phyloP scores from a whole-genome alignment of 2,113 vertebrate genomes.

The Poicephalus meyeri region DNA sequence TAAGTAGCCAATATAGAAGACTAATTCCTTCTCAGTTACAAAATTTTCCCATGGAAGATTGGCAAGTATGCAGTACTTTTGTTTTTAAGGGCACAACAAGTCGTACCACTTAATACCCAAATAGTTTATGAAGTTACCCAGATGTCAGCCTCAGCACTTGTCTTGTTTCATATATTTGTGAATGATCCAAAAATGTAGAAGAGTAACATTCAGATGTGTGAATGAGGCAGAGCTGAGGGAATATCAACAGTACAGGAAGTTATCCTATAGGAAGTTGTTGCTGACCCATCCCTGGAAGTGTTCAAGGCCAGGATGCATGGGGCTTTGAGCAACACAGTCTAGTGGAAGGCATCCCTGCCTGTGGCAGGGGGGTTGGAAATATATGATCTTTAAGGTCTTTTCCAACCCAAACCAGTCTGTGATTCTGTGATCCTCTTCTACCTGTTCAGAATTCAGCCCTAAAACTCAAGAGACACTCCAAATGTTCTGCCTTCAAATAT shows the following conservation, averaged over 20 bases:
- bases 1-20: not conserved
- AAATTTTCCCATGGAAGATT: not conserved
- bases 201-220: not conserved
- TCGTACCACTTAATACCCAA: accelerated
- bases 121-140: not conserved
- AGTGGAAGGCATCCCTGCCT: no score
- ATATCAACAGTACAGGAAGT: not conserved
- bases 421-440: not conserved
- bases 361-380: no score
- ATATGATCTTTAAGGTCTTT: no score
- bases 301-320: no score
- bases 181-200: not conserved
- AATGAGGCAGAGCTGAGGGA: not conserved
- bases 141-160: not conserved
- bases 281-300: no score
- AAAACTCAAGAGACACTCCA: not conserved
- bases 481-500: not conserved
- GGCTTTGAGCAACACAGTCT: no score
- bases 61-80: accelerated
- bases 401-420: no score
- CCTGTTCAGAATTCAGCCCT: not conserved
- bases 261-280: not conserved
- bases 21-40: not conserved
- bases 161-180: not conserved
- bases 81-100: not conserved